Evolutionary conservation across 2,113 vertebrate species (phyloP).

Genomic region (Nothocercus nigrocapillus): DNA sequence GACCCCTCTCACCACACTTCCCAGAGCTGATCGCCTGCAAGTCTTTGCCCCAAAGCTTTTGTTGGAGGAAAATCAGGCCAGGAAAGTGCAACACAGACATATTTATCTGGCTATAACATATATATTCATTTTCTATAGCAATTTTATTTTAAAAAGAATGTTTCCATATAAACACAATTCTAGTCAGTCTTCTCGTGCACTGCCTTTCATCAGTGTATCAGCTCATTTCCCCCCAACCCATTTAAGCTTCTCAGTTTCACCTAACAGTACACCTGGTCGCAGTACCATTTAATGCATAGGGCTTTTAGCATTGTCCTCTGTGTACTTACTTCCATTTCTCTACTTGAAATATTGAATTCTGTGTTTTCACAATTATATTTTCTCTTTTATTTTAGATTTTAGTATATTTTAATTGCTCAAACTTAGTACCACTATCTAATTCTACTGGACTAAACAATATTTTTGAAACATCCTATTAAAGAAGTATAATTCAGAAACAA

Average conservation of each 20-base stretch:
- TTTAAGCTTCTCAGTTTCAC: neutral
- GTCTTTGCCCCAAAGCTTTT: neutral
- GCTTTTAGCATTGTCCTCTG: neutral
- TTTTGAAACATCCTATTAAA: neutral
- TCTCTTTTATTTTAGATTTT: neutral
- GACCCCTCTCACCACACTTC: too few relatives aligned
- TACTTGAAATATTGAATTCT: neutral
- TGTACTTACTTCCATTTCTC: neutral
- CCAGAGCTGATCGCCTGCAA: neutral
- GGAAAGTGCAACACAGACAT: neutral
- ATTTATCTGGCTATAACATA: neutral
- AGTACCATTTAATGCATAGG: neutral
- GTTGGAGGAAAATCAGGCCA: neutral
- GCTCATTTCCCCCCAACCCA: neutral
- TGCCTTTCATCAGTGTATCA: neutral
- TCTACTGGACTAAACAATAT: neutral
- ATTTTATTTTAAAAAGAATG: neutral
- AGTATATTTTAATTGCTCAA: neutral
- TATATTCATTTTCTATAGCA: neutral
- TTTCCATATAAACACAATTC: neutral
- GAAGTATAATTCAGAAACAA: neutral
- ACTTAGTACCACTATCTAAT: neutral
- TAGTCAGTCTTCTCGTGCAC: neutral
- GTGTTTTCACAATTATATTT: neutral
- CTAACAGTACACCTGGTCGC: neutral